Percentiles rank a stretch among this genome's conserved stretches.
phyloP scores from a whole-genome alignment of 2,797 vertebrate species.

The Halcyon leucocephala region DNA sequence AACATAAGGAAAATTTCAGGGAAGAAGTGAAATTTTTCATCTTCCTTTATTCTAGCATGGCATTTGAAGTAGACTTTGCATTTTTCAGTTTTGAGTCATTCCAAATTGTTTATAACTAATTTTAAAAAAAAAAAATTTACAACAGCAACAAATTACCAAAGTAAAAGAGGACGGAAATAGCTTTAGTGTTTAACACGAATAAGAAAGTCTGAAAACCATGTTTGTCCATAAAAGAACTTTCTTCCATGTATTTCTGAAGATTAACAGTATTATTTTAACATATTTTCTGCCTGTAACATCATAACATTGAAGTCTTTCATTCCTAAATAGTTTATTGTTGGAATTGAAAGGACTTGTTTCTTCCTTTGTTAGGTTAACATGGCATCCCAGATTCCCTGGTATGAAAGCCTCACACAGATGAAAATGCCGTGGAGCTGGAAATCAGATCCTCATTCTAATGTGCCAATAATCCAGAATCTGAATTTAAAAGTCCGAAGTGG shows the following conservation, averaged over 20 bases:
- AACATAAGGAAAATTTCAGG: not conserved
- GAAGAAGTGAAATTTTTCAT: not conserved
- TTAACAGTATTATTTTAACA: not conserved
- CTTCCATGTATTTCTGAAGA: not conserved
- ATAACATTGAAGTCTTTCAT: not conserved
- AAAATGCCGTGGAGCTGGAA: constrained; percentile 89
- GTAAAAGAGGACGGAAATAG: not conserved
- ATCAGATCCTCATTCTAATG: constrained; percentile 68
- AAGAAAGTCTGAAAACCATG: not conserved
- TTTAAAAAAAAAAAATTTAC: not conserved
- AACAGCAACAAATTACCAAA: not conserved
- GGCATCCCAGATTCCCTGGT: constrained; percentile 93
- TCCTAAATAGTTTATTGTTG: not conserved
- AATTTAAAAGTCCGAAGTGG: constrained; percentile 91
- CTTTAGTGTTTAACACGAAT: not conserved
- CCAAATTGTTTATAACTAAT: not conserved
- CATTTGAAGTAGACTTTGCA: not conserved
- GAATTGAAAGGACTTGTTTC: not conserved
- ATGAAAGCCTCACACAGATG: constrained; percentile 88
- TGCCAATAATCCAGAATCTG: constrained; percentile 85
- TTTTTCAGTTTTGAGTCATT: not conserved
- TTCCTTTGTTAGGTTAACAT: constrained; percentile 83
- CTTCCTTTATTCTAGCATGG: not conserved
- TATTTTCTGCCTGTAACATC: not conserved
- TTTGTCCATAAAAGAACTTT: not conserved